Evolutionary conservation across 2,888 invertebrate genomes (phyloP), one percentile per base, ranked within the genome.

Genomic region (Bombylius major): DNA sequence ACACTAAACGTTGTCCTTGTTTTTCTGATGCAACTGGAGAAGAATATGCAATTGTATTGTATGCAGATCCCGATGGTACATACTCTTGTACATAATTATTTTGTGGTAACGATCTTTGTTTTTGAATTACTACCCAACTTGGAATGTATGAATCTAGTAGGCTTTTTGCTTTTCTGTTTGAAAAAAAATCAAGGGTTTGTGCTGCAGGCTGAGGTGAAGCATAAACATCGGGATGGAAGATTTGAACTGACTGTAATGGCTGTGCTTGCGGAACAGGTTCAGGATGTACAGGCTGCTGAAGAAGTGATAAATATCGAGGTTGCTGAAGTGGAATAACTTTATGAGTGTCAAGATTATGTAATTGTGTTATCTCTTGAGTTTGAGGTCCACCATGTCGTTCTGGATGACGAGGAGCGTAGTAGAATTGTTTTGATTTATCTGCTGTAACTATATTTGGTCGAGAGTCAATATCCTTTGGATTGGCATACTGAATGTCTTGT

Each of bases 111-210:
- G 56, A 47, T 31, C 55, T 58, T 51, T 62, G 64, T 36, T 69
- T 63, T 23, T 65, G 65, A 14, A 66, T 45, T 8, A 72, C 64
- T 56, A 81, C 65, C 63, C 77, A 77, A 44, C 81, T 81, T 48
- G 82, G 82, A 56, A 82, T 76, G 54, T 82, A 82, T 0, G 82
- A 82, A 50, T 82, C 82, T 7, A 82, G 64, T 51, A 82, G 68
- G 6, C 80, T 81, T 5, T 76, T 73, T 1, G 79, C 77, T 11
- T 63, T 65, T 2, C 73, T 69, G 33, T 65, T 64, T 1, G 63
- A 61, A 51, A 70, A 71, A 39, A 57, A 58, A 32, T 59, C 55
- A 4, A 58, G n/a, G 11, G 50, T 23, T 33, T 53, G 50, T 47
- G 33, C 42, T 45, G 34, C 12, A 2, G 23, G 9, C 6, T 9